Base-by-base conservation (phyloP, 2,888 invertebrate genomes). In the Watsonalla cultraria region DNA sequence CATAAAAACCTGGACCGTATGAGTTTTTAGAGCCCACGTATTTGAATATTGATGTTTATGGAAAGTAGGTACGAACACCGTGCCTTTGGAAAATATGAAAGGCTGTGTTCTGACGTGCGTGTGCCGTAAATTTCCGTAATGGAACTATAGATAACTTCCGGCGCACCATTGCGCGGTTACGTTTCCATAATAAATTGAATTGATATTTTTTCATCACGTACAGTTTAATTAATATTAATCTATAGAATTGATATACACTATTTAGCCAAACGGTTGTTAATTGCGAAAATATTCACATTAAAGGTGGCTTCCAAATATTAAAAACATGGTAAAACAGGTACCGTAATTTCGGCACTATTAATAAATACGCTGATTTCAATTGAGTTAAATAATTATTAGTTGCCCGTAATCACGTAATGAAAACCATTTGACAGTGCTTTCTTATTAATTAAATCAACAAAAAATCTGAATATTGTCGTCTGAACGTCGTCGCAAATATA, bases 21-120 rank as follows among this genome's bases (percentile, higher is more conserved):
- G 84, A 84, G 85, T 80, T 85, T 82, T 84, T 79, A 80, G 82
- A 77, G 71, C 74, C 73, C 68, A 63, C 77, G 78, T 76, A 81
- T 85, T 85, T 85, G 81, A 86, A 87, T 87, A 87, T 87, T 86
- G 82, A 86, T 86, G 80, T 84, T 85, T 84, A 84, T 86, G 80
- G 78, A 80, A 80, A 82, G 71, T 74, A 65, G 62, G 61, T 57
- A 57, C 58, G 62, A 54, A 53, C 51, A 57, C 56, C 60, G 59
- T 57, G 58, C 64, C 61, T 55, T 61, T 60, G 62, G 61, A 67
- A 65, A 49, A 49, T 69, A 70, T 70, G 70, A 74, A 76, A 72
- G 57, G 65, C 59, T 58, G 59, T 62, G 60, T 61, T 68, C 64
- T 65, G 62, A 61, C 60, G 60, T 60, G 56, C 64, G 55, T 59